Conservation (phyloP, 2,797 vertebrate species). For the Tokudaia tokunoshimensis region DNA sequence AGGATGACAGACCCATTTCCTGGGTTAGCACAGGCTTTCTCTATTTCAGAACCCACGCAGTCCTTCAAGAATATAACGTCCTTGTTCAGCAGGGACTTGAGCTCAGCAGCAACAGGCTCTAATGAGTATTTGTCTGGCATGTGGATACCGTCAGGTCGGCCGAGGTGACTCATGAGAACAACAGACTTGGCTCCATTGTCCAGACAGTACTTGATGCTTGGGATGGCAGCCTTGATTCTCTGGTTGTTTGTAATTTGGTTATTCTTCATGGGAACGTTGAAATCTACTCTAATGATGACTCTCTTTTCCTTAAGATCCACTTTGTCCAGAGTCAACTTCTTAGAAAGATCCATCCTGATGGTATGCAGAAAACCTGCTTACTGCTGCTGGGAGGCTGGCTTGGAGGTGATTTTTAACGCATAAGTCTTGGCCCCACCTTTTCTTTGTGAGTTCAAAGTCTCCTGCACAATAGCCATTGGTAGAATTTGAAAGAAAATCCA, state of each 20-base stretch:
- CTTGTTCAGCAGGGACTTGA: conserved; percentile 89
- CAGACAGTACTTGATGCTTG: conserved; percentile 95
- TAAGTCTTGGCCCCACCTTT: not conserved
- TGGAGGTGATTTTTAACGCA: conserved; percentile 13
- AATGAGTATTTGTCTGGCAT: conserved; percentile 97
- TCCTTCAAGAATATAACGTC: conserved; percentile 95
- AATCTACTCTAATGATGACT: conserved; percentile 98
- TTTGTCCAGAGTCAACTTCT: conserved; percentile 96
- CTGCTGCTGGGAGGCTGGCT: not conserved
- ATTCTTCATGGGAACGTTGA: conserved; percentile 85
- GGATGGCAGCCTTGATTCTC: conserved; percentile 97
- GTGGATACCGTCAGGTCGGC: conserved; percentile 94
- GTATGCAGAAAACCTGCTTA: not conserved
- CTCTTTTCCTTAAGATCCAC: conserved; percentile 95
- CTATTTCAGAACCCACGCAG: conserved; percentile 96
- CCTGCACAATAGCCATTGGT: not conserved
- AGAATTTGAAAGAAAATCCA: not conserved
- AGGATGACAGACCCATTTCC: conserved; percentile 93
- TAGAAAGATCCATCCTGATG: conserved; percentile 94
- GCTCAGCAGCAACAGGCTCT: conserved; percentile 93
- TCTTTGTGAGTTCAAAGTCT: not conserved
- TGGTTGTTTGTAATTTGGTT: conserved; percentile 96
- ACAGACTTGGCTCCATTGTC: conserved; percentile 95
- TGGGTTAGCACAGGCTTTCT: conserved; percentile 93
- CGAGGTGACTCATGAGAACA: conserved; percentile 98